These are phyloP conservation scores for Chloropsis hardwickii DNA, from an alignment of 2,113 vertebrate species.

Conservation along the genomic window DNA sequence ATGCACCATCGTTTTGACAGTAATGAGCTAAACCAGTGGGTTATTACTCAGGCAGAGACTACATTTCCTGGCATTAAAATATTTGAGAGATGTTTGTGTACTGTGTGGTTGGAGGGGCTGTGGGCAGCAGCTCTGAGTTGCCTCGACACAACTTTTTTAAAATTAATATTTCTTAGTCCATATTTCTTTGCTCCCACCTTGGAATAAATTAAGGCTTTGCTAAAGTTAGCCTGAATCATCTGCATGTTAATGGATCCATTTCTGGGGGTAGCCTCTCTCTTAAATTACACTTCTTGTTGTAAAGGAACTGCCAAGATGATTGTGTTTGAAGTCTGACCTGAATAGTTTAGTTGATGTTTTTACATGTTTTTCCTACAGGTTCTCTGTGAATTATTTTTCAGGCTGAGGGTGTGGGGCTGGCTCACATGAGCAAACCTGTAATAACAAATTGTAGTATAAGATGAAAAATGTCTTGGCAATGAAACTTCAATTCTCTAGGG, in stretches of 20 bases:
- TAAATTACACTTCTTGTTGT: background rate
- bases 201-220: background rate
- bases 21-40: conserved; percentile 70
- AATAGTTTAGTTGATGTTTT: background rate
- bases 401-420: background rate
- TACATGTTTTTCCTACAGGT: background rate
- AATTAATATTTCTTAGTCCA: background rate
- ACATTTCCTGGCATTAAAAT: conserved; percentile 71
- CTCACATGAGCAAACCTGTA: conserved; percentile 11
- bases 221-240: background rate
- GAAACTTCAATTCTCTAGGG: background rate
- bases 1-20: conserved; percentile 70
- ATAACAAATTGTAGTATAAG: background rate
- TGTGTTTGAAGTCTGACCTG: conserved; percentile 21
- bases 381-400: background rate
- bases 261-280: background rate
- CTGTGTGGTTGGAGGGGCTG: background rate
- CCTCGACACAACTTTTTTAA: background rate
- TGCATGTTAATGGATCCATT: background rate
- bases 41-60: conserved; percentile 61
- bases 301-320: background rate
- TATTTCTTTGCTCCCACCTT: background rate
- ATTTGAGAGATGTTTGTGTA: conserved; percentile 56
- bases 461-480: conserved; percentile 20
- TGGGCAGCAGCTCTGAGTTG: background rate